Evolutionary conservation across 2,113 vertebrate genomes (phyloP).

Genomic region (Rattus rattus): DNA sequence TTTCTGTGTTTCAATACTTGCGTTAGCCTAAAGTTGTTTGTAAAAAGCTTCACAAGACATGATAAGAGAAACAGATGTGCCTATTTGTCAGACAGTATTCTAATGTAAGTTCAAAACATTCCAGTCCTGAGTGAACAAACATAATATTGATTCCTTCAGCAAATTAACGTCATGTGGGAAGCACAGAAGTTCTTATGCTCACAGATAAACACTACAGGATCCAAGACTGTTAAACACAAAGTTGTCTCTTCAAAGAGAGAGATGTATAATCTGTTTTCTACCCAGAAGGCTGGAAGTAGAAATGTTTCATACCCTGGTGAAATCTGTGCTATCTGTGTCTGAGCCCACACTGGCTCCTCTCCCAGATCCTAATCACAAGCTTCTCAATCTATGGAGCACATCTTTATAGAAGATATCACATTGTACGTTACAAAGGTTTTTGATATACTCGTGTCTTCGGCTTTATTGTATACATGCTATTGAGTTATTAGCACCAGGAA

Average conservation of each 20-base stretch:
- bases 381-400: not conserved
- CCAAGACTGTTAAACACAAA: not conserved
- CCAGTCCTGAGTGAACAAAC: slow-evolving; percentile 8
- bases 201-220: not conserved
- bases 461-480: not conserved
- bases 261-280: not conserved
- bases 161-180: not conserved
- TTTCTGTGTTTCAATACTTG: not conserved
- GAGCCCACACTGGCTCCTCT: not conserved
- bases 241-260: not conserved
- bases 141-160: not conserved
- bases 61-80: not conserved
- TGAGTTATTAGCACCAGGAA: not conserved
- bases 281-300: not conserved
- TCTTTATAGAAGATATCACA: not conserved
- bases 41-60: slow-evolving; percentile 4
- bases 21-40: not conserved
- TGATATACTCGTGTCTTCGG: not conserved
- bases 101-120: not conserved
- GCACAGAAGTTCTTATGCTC: not conserved
- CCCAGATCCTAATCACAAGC: not conserved
- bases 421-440: not conserved
- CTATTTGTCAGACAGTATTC: not conserved
- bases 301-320: not conserved
- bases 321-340: not conserved